Conservation (phyloP, 2,113 vertebrate species). For the Pagrus major region DNA sequence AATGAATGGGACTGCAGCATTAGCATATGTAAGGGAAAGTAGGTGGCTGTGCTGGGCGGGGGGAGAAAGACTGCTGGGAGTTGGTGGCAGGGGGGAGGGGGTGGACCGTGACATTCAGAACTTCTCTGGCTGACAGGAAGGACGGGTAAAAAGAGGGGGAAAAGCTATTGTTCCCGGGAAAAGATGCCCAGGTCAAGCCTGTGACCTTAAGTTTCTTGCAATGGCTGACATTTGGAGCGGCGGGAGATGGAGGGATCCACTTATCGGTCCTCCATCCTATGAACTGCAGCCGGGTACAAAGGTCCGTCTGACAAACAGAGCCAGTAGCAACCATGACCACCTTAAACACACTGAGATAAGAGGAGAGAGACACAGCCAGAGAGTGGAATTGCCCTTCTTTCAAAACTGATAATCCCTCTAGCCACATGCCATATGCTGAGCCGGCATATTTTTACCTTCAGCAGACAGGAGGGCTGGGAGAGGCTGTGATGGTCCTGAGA, state of each 20-base stretch:
- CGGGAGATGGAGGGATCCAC: conserved; percentile 34
- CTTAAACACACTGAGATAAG: conserved; percentile 49
- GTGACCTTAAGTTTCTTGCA: conserved; percentile 69
- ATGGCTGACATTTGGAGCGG: conserved; percentile 56
- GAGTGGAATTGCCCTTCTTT: conserved; percentile 20
- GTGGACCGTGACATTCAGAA: conserved; percentile 78
- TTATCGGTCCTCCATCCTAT: conserved; percentile 18
- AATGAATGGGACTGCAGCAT: conserved; percentile 80
- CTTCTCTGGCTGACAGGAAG: conserved; percentile 72
- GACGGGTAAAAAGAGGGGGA: conserved; percentile 42
- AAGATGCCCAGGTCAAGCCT: conserved; percentile 64
- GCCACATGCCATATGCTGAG: conserved; percentile 58
- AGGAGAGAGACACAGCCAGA: conserved; percentile 5
- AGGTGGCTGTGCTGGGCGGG: conserved; percentile 65
- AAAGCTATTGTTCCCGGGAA: conserved; percentile 69
- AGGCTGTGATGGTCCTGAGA: conserved; percentile 14
- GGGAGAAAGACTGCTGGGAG: conserved; percentile 60
- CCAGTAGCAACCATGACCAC: conserved; percentile 23
- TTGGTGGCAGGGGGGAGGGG: conserved; percentile 29
- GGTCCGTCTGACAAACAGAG: conserved; percentile 40
- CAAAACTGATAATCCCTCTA: conserved; percentile 52
- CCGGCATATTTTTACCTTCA: conserved; percentile 43
- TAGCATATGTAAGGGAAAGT: conserved; percentile 85
- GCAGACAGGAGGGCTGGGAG: conserved; percentile 3
- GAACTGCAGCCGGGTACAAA: conserved; percentile 51